Conservation (phyloP, 2,113 vertebrate species). For the Tursiops truncatus region DNA sequence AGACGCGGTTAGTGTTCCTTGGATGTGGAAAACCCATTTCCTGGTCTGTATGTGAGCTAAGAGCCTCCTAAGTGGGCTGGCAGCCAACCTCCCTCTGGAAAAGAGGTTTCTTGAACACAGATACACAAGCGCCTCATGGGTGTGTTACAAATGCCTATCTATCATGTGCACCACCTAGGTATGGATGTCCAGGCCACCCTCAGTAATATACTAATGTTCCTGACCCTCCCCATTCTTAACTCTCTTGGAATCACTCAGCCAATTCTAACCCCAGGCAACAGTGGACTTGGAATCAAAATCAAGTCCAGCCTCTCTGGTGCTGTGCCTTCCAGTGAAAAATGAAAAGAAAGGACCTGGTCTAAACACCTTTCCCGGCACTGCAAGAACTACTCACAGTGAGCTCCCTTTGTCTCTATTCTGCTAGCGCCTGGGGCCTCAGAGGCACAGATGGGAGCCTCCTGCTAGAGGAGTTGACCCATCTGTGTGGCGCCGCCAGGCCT, state of each 20-base stretch:
- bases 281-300: constrained; percentile 17
- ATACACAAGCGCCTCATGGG: neutral
- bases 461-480: neutral
- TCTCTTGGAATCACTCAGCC: constrained; percentile 3
- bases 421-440: neutral
- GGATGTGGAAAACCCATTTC: constrained; percentile 73
- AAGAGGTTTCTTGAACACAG: constrained; percentile 45
- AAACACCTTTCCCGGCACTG: neutral
- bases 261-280: neutral
- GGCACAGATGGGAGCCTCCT: neutral
- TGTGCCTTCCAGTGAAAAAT: neutral
- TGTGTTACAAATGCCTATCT: neutral
- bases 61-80: neutral
- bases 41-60: constrained; percentile 49
- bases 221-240: neutral
- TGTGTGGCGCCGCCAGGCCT: neutral
- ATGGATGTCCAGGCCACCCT: neutral
- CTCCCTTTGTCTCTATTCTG: neutral
- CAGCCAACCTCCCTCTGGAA: constrained; percentile 59
- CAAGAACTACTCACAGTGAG: neutral
- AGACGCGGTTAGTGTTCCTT: neutral
- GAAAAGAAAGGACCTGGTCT: neutral
- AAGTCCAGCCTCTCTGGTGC: neutral
- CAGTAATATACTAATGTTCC: neutral
- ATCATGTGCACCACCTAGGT: neutral